phyloP scores from a whole-genome alignment of 2,113 vertebrate genomes.

The Otis tarda region DNA sequence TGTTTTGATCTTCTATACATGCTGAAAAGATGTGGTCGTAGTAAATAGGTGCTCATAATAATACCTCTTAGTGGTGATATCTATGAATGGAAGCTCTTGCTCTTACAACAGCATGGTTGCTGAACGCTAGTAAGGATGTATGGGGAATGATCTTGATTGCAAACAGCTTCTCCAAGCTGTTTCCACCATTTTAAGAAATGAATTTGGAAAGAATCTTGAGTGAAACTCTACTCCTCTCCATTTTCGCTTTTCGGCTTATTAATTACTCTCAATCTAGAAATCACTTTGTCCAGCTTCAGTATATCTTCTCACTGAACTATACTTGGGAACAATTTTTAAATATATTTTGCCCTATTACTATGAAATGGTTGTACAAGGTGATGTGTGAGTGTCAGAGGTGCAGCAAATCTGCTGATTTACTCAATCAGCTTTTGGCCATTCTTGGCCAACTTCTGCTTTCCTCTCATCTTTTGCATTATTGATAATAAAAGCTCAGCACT shows the following conservation, averaged over 20 bases:
- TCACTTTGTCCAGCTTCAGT: neutral
- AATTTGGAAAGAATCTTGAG: neutral
- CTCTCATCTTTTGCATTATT: slow-evolving; percentile 21
- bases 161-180: neutral
- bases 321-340: neutral
- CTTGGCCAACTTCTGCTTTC: neutral
- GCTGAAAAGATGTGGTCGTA: neutral
- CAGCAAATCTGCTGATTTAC: neutral
- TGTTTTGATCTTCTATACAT: accelerated
- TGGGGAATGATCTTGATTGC: neutral
- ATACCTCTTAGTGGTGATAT: neutral
- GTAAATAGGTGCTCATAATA: neutral
- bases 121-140: neutral
- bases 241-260: neutral
- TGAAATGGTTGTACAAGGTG: neutral
- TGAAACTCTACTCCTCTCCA: neutral
- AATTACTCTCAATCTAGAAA: neutral
- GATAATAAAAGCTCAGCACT: slow-evolving; percentile 9
- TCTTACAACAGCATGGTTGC: neutral
- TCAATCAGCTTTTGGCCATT: neutral
- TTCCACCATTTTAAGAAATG: neutral
- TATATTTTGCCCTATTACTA: neutral
- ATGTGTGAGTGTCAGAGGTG: neutral
- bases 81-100: neutral
- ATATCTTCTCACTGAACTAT: neutral